Evolutionary conservation across 1,140 invertebrate genomes (phyloP).

Genomic region (Nephila pilipes): DNA sequence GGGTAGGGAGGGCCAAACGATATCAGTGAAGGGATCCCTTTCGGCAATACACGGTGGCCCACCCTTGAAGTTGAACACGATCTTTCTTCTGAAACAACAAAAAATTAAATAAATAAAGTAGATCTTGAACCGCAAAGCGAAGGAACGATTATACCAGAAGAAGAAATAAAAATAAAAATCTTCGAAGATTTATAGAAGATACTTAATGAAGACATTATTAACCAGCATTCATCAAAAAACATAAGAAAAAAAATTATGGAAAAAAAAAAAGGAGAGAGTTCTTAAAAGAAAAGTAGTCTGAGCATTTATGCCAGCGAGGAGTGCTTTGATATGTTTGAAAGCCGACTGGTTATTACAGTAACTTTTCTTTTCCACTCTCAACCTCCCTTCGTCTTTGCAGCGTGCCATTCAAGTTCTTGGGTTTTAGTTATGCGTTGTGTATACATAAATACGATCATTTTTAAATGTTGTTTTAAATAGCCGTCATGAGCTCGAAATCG

Average conservation of each 20-base stretch:
- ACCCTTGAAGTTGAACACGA: slow-evolving; percentile 53
- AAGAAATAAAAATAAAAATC: neutral
- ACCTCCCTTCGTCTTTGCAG: too few relatives aligned
- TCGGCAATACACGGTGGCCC: slow-evolving; percentile 38
- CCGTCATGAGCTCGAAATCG: neutral
- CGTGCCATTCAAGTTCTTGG: too few relatives aligned
- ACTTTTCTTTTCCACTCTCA: neutral
- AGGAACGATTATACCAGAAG: neutral
- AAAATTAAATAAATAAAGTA: neutral
- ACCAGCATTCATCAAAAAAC: slow-evolving; percentile 59
- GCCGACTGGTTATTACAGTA: slow-evolving; percentile 22
- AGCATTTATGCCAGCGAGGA: slow-evolving; percentile 34
- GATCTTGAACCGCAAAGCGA: slow-evolving; percentile 9
- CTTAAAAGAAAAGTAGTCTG: neutral
- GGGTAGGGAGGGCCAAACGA: slow-evolving; percentile 24
- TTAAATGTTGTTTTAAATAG: slow-evolving; percentile 18
- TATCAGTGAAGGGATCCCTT: slow-evolving; percentile 20
- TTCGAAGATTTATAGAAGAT: slow-evolving; percentile 56
- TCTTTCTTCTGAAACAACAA: neutral
- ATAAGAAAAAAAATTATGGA: neutral
- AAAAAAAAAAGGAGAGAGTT: slow-evolving; percentile 13
- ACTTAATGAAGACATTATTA: slow-evolving; percentile 71
- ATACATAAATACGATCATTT: neutral
- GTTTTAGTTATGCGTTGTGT: neutral
- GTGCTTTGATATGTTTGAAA: slow-evolving; percentile 6